Conservation (phyloP, 2,888 invertebrate species). For the Papilio demoleus region DNA sequence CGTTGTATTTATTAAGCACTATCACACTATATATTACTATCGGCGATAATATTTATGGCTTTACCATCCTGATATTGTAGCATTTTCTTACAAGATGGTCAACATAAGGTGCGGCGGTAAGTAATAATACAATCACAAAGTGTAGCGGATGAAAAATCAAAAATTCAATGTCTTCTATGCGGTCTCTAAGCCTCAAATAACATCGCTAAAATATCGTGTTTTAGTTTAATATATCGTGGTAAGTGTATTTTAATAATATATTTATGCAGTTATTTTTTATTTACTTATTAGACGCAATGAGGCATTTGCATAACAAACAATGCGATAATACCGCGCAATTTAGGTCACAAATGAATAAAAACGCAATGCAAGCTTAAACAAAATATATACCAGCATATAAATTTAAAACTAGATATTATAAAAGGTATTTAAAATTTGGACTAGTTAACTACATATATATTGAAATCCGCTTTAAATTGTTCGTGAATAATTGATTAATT, state of each 20-base stretch:
- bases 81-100: no score
- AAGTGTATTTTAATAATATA: not conserved
- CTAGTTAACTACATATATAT: no score
- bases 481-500: not conserved
- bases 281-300: not conserved
- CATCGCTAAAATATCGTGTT: not conserved
- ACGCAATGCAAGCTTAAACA: not conserved
- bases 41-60: no score
- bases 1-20: no score
- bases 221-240: not conserved
- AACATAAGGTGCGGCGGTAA: no score
- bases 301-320: constrained; percentile 1
- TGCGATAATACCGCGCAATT: not conserved
- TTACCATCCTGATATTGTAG: no score
- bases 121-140: not conserved
- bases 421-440: constrained; percentile 2
- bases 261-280: not conserved
- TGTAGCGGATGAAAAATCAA: not conserved
- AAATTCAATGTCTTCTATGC: not conserved
- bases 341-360: constrained; percentile 1
- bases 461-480: not conserved
- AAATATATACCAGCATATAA: not conserved
- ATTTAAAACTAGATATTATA: not conserved
- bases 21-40: no score
- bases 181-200: no score